Conservation (phyloP, 2,888 invertebrate species). For the Lycophotia porphyrea region DNA sequence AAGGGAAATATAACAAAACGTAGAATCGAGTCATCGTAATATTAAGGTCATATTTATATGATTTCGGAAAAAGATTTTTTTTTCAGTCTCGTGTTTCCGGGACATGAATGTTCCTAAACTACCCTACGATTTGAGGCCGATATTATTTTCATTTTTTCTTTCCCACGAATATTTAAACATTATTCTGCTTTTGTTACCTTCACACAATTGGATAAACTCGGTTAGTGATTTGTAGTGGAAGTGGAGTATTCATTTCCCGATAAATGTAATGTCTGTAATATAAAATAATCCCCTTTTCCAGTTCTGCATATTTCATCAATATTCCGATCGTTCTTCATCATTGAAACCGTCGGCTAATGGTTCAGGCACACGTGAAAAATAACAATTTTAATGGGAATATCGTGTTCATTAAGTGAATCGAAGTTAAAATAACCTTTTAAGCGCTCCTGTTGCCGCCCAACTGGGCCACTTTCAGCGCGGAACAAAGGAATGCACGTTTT, state of each 20-base stretch:
- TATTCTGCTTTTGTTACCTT: background rate
- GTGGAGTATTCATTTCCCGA: background rate
- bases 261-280: background rate
- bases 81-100: too few relatives aligned
- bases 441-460: slow-evolving; percentile 42
- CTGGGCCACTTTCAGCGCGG: slow-evolving; percentile 46
- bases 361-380: slow-evolving; percentile 56
- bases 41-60: too few relatives aligned
- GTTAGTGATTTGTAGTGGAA: background rate
- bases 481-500: slow-evolving; percentile 56
- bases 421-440: slow-evolving; percentile 57
- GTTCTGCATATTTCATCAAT: background rate
- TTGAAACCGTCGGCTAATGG: slow-evolving; percentile 47
- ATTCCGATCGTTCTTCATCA: slow-evolving; percentile 20
- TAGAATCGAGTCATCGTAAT: too few relatives aligned
- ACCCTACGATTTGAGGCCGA: background rate
- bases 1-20: too few relatives aligned
- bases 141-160: background rate
- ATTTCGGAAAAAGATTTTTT: too few relatives aligned
- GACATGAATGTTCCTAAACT: background rate
- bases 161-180: background rate
- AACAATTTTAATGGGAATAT: slow-evolving; percentile 63
- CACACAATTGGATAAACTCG: background rate
- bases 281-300: background rate
- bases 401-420: slow-evolving; percentile 60